Conservation (phyloP, 2,797 vertebrate species). For the Pelobates cultripes region DNA sequence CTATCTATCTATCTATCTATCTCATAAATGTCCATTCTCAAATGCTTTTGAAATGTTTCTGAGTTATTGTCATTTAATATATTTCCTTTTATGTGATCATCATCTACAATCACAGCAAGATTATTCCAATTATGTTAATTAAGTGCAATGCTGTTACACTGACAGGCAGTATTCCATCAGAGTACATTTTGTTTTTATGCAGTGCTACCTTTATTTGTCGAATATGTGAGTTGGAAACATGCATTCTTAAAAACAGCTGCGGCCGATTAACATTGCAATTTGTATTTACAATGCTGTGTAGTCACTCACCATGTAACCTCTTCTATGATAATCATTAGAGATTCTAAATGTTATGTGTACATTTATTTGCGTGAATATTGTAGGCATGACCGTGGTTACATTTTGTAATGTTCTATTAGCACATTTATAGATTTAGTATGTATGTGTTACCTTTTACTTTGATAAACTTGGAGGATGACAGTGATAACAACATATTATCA, state of each 20-base stretch:
- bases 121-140: slow-evolving; percentile 8
- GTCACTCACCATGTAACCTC: slow-evolving; percentile 1
- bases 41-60: neutral
- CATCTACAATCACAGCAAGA: neutral
- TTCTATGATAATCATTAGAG: neutral
- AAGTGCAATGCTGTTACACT: neutral
- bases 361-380: no score
- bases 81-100: neutral
- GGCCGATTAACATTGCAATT: neutral
- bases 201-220: neutral
- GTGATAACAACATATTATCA: no score
- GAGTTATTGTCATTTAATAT: neutral
- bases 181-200: neutral
- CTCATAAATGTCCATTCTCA: neutral
- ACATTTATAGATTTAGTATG: no score
- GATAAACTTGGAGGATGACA: no score
- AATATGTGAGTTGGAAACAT: slow-evolving; percentile 9
- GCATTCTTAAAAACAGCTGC: slow-evolving; percentile 1
- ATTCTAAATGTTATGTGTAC: no score
- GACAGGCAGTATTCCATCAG: neutral
- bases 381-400: no score
- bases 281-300: neutral
- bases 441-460: no score
- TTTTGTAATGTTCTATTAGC: no score
- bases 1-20: no score